Evolutionary conservation across 2,113 vertebrate species (phyloP).

Genomic region (Chamaetylas fuelleborni): DNA sequence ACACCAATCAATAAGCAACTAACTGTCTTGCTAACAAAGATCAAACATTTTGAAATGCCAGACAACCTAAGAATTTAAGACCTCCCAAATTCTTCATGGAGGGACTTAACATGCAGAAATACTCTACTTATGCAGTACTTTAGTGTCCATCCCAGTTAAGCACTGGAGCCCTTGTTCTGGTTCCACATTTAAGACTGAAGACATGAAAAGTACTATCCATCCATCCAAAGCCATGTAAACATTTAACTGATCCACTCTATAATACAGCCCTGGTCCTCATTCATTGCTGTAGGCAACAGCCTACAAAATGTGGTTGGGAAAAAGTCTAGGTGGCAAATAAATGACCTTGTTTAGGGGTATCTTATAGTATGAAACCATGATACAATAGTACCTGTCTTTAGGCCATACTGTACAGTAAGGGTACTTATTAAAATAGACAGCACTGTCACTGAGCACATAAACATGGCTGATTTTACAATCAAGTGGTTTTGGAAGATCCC

Average conservation of each 20-base stretch:
- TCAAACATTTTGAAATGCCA: not conserved
- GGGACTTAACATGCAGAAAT: not conserved
- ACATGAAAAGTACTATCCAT: not conserved
- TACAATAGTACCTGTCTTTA: not conserved
- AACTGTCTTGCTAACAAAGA: not conserved
- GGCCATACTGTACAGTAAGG: not conserved
- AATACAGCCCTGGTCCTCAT: not conserved
- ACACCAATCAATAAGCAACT: not conserved
- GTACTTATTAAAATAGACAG: not conserved
- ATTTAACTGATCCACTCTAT: not conserved
- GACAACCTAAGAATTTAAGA: not conserved
- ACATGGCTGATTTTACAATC: not conserved
- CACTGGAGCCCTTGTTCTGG: not conserved
- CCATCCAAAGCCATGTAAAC: not conserved
- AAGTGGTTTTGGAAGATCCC: not conserved
- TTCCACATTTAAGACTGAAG: not conserved
- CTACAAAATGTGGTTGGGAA: not conserved
- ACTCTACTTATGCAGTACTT: not conserved
- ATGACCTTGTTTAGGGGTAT: not conserved
- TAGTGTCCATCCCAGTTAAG: not conserved
- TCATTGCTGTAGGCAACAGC: not conserved
- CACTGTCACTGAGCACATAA: not conserved
- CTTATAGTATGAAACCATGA: not conserved
- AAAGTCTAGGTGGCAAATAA: not conserved
- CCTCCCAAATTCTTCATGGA: not conserved